A percentile compares a stretch with the other conserved stretches of the same genome.
Evolutionary conservation across 1,140 invertebrate species (phyloP).

Genomic region (Meloidogyne hapla): DNA sequence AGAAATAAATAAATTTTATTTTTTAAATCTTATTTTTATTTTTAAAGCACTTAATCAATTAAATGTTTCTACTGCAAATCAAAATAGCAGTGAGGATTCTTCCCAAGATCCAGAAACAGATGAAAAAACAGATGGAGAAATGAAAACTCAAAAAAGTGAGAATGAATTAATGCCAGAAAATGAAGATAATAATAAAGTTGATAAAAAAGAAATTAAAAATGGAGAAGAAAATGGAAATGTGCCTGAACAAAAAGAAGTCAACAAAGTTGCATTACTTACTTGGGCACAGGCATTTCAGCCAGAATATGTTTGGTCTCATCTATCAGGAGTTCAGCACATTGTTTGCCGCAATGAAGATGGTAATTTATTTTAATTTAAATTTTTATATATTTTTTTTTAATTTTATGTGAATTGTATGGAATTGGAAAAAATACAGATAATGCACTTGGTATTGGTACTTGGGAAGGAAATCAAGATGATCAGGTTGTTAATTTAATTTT

Average conservation of each 20-base stretch:
- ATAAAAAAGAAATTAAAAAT: slow-evolving; percentile 1
- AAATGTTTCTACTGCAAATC: neutral
- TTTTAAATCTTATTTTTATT: neutral
- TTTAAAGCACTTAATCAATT: neutral
- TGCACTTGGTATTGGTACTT: slow-evolving; percentile 57
- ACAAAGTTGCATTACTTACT: slow-evolving; percentile 36
- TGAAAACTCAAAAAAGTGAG: slow-evolving; percentile 9
- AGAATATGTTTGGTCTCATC: slow-evolving; percentile 52
- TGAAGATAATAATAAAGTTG: neutral
- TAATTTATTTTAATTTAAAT: slow-evolving; percentile 23
- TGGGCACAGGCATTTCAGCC: slow-evolving; percentile 35
- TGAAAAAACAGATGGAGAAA: slow-evolving; percentile 2
- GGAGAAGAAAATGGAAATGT: slow-evolving; percentile 7
- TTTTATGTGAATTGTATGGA: slow-evolving; percentile 52
- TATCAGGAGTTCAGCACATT: slow-evolving; percentile 58
- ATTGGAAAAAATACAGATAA: slow-evolving; percentile 63
- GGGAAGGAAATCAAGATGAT: slow-evolving; percentile 47
- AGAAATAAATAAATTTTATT: neutral
- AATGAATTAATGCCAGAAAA: slow-evolving; percentile 21
- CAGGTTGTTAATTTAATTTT: neutral
- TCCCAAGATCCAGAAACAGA: neutral
- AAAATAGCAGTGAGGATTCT: slow-evolving; percentile 13
- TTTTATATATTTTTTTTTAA: slow-evolving; percentile 5
- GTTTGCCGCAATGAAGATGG: slow-evolving; percentile 43
- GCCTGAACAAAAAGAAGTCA: slow-evolving; percentile 20